Base-by-base conservation (phyloP, 2,113 vertebrate genomes). In the Lycaon pictus region DNA sequence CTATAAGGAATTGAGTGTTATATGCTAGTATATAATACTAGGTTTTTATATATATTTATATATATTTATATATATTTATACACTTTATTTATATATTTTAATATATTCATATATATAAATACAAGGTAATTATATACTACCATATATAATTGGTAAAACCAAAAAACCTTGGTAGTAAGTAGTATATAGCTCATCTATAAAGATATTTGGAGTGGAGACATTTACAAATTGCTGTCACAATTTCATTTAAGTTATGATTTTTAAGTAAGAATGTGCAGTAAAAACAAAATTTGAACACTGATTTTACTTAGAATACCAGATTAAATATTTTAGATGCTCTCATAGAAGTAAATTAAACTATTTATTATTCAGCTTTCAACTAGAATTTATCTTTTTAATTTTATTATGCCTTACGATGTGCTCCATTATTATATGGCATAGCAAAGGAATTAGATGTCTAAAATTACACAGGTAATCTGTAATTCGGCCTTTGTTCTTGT, bases 171-270 rank as follows among this genome's bases (percentile, higher is more conserved):
- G 10, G 1, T 80, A 63, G 9, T 90, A 88, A 90, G 17, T 74
- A 77, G 11, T 81, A 60, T 65, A 0, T 63, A 96, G 67, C 53
- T 96, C 13, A 90, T 86, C 74, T 69, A 5, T 95, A 62, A 85
- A 88, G 20, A 58, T 90, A 53, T 65, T 88, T 94, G 19, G 17
- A 71, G 19, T 90, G 25, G 19, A 82, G 3, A 95, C 2, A 53
- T 76, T 93, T 95, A 80, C 37, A 94, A 63, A 12, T 60, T 72
- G 5, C 22, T 48, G 4, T 69, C 13, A 80, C 83, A 83, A 80
- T 93, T 92, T 95, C 37, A 85, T 72, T 97, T 88, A 96, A 69
- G 29, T 67, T 96, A 17, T 95, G 5, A 82, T 62, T 96, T 87
- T 84, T 48, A 92, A 25, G 13, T 90, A 89, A 92, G 53, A 92